phyloP scores from a whole-genome alignment of 2,113 vertebrate species.

The Prolemur simus region DNA sequence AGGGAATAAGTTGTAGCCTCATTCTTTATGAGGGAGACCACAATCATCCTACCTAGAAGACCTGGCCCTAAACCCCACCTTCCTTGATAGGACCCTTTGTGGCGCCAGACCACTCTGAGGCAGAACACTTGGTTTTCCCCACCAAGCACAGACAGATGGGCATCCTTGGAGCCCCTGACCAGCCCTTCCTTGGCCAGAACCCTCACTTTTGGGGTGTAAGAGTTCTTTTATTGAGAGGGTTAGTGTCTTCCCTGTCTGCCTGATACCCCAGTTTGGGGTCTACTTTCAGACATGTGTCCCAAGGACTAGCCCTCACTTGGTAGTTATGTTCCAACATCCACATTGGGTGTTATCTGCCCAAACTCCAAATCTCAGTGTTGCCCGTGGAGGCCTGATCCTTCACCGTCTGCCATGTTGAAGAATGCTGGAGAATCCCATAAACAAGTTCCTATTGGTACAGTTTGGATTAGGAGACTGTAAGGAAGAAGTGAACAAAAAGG shows the following conservation, averaged over 20 bases:
- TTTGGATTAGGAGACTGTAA: not conserved
- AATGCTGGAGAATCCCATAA: not conserved
- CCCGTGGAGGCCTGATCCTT: not conserved
- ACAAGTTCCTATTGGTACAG: not conserved
- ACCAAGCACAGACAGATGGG: not conserved
- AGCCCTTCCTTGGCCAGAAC: not conserved
- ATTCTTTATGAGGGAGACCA: not conserved
- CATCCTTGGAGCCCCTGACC: not conserved
- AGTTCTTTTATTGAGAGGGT: not conserved
- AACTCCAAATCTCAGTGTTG: not conserved
- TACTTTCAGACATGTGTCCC: not conserved
- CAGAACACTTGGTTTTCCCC: not conserved
- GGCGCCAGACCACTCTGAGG: not conserved
- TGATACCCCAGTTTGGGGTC: not conserved
- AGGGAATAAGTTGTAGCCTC: not conserved
- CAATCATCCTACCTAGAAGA: not conserved
- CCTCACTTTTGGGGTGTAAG: not conserved
- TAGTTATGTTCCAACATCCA: not conserved
- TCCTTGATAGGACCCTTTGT: not conserved
- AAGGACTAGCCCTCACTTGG: not conserved
- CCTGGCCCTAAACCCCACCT: not conserved
- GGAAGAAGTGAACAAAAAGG: not conserved
- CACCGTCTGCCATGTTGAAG: too few species aligned
- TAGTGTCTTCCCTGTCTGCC: not conserved
- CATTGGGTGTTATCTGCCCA: not conserved